Percentiles rank a stretch among this genome's conserved stretches.
These are phyloP conservation scores for Hipposideros armiger DNA, from an alignment of 2,113 vertebrate species.

Conservation along the genomic window DNA sequence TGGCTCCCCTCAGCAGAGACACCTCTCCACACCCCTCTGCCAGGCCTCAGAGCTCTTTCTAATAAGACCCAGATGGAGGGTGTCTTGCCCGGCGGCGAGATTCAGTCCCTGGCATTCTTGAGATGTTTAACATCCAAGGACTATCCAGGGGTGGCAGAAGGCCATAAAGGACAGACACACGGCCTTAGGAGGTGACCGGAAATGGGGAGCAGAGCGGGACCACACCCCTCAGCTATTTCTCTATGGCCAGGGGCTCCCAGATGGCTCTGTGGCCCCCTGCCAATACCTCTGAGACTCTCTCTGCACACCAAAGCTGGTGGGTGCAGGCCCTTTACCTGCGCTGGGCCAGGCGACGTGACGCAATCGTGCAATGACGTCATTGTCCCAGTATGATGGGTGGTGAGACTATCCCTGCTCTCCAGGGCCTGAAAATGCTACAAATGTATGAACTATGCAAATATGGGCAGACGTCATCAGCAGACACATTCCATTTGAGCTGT, in stretches of 20 bases:
- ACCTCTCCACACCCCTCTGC: neutral
- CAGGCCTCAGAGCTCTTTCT: neutral
- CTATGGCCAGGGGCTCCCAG: neutral
- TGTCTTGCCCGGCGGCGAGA: neutral
- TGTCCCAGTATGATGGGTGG: too few relatives aligned
- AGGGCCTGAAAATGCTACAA: fast-evolving
- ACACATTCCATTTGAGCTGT: fast-evolving
- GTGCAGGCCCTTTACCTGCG: too few relatives aligned
- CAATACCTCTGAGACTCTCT: neutral
- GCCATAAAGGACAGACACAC: neutral
- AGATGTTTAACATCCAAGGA: neutral
- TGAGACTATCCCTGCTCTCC: neutral
- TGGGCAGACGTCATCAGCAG: fast-evolving
- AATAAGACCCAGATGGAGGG: neutral
- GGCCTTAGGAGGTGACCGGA: neutral
- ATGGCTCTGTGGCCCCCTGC: fast-evolving
- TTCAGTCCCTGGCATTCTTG: neutral
- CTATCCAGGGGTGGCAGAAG: neutral
- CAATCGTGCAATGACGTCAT: fast-evolving
- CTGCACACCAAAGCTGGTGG: fast-evolving
- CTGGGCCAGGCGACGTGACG: fast-evolving
- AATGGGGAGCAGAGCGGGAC: neutral
- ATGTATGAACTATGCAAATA: fast-evolving
- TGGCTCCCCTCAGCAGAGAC: neutral
- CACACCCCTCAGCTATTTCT: fast-evolving